Evolutionary conservation across 2,888 invertebrate genomes (phyloP).

Genomic region (Cosmorhoe ocellata): DNA sequence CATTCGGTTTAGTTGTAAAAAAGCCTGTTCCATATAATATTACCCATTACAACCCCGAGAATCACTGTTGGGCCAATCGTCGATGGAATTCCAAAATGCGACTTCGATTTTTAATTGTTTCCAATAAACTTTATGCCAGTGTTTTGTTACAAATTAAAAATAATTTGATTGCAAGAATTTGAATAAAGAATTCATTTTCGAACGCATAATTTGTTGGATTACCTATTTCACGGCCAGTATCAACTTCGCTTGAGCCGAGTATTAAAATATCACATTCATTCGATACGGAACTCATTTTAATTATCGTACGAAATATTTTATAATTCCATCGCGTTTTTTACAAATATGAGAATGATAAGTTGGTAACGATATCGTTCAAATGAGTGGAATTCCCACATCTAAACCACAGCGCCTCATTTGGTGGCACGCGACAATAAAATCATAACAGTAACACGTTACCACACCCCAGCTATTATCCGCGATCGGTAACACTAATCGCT

Average conservation of each 20-base stretch:
- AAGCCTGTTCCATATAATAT: slow-evolving; percentile 79
- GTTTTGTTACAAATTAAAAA: slow-evolving; percentile 54
- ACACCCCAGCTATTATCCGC: slow-evolving; percentile 76
- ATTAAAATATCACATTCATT: not conserved
- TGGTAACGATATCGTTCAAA: slow-evolving; percentile 1
- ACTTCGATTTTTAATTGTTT: slow-evolving; percentile 77
- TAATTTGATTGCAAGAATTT: slow-evolving; percentile 52
- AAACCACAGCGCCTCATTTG: slow-evolving; percentile 18
- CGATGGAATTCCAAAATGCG: slow-evolving; percentile 68
- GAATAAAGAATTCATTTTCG: slow-evolving; percentile 37
- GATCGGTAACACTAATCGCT: slow-evolving; percentile 80
- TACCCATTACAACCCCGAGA: slow-evolving; percentile 78
- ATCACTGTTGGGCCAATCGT: slow-evolving; percentile 72
- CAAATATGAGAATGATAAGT: too few relatives aligned
- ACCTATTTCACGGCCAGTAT: slow-evolving; percentile 29
- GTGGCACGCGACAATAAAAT: slow-evolving; percentile 34
- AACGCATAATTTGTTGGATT: slow-evolving; percentile 25
- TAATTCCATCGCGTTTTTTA: too few relatives aligned
- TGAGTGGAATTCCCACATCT: slow-evolving; percentile 23
- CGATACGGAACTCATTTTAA: slow-evolving; percentile 6
- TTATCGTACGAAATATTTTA: too few relatives aligned
- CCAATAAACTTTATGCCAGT: slow-evolving; percentile 58
- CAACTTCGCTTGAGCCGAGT: slow-evolving; percentile 23
- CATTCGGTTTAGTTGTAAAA: slow-evolving; percentile 79
- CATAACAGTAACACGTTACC: slow-evolving; percentile 50